Evolutionary conservation across 2,888 invertebrate genomes (phyloP), one percentile per base, ranked within the genome.

Genomic region (Podabrus alpinus): DNA sequence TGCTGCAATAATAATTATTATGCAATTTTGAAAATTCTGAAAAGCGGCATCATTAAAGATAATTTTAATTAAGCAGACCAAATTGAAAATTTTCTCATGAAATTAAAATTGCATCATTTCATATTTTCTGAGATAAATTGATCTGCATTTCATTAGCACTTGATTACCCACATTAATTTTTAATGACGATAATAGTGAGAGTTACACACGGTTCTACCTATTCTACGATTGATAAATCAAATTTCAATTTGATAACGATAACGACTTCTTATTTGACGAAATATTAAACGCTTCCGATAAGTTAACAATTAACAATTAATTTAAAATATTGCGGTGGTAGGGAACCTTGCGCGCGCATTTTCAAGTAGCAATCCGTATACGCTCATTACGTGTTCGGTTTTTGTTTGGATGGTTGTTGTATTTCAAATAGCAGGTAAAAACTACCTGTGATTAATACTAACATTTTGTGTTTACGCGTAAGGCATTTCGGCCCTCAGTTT

Each of bases 271-370:
- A 45, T n/a, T n/a, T n/a, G n/a, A 45, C 45, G n/a, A 45, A 45
- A 45, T 13, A 24, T 24, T 59, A 59, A 25, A 68, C 21, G 45
- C 66, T 71, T 71, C 66, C 64, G 66, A 71, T 29, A 62, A 71
- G 17, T 64, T 62, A 71, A 15, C 64, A 62, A 69, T 29, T 21
- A 15, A 71, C n/a, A 15, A 64, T 16, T 25, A 71, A 71, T 66
- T 64, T 71, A 59, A 66, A 62, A 66, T 68, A 72, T 60, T 66
- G 60, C 10, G n/a, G 66, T 24, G 60, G 75, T 69, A 66, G 72
- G 69, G 75, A 21, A 25, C 60, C 59, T 67, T 69, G 75, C 75
- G 75, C 75, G 72, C 75, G 75, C 75, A 72, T 61, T 69, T 74
- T 45, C 69, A 72, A 72, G 64, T 21, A 17, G 13, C 21, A n/a